A percentile compares a stretch with the other conserved stretches of the same genome.
Evolutionary conservation across 2,113 vertebrate genomes (phyloP).

Genomic region (Phocoena sinus): DNA sequence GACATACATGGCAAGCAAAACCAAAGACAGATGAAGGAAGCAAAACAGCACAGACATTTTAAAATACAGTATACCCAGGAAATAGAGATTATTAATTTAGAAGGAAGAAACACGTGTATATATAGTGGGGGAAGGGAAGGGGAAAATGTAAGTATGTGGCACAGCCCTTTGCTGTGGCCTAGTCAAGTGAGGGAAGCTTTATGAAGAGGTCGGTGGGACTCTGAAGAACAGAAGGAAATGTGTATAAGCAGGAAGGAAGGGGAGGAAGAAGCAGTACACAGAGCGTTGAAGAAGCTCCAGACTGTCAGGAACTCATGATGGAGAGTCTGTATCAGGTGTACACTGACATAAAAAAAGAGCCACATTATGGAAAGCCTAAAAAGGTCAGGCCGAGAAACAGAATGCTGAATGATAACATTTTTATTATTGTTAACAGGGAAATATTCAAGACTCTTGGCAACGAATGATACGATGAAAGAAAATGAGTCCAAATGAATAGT

Average conservation of each 20-base stretch:
- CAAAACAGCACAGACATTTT: not conserved
- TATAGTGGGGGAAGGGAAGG: not conserved
- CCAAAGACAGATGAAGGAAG: not conserved
- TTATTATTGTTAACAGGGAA: not conserved
- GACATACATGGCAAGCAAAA: not conserved
- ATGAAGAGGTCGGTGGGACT: not conserved
- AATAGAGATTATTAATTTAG: not conserved
- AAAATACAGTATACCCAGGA: not conserved
- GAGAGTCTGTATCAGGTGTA: not conserved
- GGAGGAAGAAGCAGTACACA: not conserved
- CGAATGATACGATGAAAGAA: not conserved
- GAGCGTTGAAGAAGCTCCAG: too few relatives aligned
- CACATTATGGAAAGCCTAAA: not conserved
- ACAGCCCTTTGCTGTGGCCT: not conserved
- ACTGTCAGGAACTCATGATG: not conserved
- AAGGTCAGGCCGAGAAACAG: not conserved
- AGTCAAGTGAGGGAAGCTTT: not conserved
- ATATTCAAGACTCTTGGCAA: not conserved
- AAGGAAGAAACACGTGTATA: not conserved
- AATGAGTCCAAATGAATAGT: not conserved
- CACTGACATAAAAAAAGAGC: not conserved
- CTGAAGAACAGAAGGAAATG: not conserved
- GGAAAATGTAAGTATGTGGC: not conserved
- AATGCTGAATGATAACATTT: not conserved
- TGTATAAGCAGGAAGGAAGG: not conserved